phyloP scores from a whole-genome alignment of 1,140 invertebrate species.

The Ephestia elutella region DNA sequence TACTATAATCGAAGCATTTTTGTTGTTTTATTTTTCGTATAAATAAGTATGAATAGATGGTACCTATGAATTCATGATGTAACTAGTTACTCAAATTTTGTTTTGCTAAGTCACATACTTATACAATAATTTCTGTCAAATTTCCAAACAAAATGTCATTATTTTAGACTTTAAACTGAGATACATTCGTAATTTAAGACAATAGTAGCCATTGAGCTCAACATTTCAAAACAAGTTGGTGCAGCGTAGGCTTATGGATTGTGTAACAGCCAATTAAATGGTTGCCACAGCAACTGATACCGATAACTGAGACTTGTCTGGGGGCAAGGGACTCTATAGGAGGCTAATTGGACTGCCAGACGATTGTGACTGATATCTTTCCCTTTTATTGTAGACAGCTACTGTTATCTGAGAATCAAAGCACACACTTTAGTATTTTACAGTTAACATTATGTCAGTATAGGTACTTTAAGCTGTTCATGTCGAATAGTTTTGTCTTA shows the following conservation, averaged over 20 bases:
- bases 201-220: not conserved
- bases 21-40: not conserved
- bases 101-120: no score
- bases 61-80: no score
- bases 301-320: slow-evolving; percentile 49
- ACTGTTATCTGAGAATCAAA: slow-evolving; percentile 15
- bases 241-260: slow-evolving; percentile 16
- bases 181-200: no score
- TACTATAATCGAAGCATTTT: no score
- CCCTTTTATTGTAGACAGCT: slow-evolving; percentile 24
- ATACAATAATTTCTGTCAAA: not conserved
- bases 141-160: no score
- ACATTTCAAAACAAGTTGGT: not conserved
- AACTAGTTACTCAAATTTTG: no score
- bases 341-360: slow-evolving; percentile 60
- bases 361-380: slow-evolving; percentile 34
- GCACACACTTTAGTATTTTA: no score
- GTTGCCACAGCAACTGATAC: slow-evolving; percentile 46
- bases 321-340: slow-evolving; percentile 50
- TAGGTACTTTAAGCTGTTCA: no score
- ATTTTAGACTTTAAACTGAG: no score
- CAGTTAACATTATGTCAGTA: no score
- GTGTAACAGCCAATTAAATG: slow-evolving; percentile 46
- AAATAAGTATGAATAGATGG: no score
- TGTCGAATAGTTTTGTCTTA: no score